phyloP scores from a whole-genome alignment of 2,888 invertebrate species.

The Pterobdella sp. region DNA sequence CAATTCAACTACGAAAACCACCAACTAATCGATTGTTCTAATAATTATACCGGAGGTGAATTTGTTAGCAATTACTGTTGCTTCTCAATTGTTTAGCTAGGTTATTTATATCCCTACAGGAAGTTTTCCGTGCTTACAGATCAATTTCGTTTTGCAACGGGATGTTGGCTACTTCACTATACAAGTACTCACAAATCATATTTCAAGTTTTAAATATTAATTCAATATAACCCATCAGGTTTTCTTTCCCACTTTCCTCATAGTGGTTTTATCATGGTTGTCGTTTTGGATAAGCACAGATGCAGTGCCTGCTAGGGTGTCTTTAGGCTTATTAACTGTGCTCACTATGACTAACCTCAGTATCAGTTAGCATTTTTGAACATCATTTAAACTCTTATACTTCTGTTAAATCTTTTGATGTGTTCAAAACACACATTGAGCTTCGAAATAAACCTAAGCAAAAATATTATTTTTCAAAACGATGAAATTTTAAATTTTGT shows the following conservation, averaged over 20 bases:
- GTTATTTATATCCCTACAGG: background rate
- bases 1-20: conserved; percentile 37
- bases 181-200: conserved; percentile 32
- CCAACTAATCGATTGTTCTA: conserved; percentile 37
- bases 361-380: too few species aligned
- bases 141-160: conserved; percentile 36
- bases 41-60: conserved; percentile 40
- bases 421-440: too few species aligned
- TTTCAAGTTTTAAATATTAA: background rate
- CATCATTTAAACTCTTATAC: too few species aligned
- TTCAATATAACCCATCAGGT: conserved; percentile 15
- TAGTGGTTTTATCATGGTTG: conserved; percentile 60
- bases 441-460: too few species aligned
- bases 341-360: conserved; percentile 67
- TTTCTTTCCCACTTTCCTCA: conserved; percentile 36
- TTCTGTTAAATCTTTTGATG: too few species aligned
- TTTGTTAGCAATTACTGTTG: background rate
- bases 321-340: conserved; percentile 63
- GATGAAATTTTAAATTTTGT: too few species aligned
- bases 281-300: conserved; percentile 34
- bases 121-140: conserved; percentile 35
- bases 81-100: background rate
- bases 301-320: conserved; percentile 83
- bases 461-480: too few species aligned
- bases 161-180: conserved; percentile 38